Evolutionary conservation across 1,140 invertebrate genomes (phyloP).

Genomic region (Frieseomelitta varia): DNA sequence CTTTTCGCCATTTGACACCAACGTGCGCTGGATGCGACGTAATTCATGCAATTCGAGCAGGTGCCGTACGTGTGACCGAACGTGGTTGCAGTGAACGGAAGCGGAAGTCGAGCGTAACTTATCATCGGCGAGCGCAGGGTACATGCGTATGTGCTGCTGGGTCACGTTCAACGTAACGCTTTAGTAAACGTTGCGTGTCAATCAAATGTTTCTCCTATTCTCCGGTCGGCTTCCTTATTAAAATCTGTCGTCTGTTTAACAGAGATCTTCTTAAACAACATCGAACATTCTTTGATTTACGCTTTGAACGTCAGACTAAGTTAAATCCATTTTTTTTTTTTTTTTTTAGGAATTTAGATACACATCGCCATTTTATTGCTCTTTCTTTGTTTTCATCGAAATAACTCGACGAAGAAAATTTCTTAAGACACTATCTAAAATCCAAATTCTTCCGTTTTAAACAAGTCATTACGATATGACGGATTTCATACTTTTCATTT

Average conservation of each 20-base stretch:
- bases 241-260: background rate
- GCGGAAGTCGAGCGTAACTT: constrained; percentile 60
- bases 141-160: background rate
- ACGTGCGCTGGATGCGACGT: constrained; percentile 3
- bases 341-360: background rate
- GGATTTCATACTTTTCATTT: no score
- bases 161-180: constrained; percentile 17
- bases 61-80: constrained; percentile 30
- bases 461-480: background rate
- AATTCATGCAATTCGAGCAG: constrained; percentile 56
- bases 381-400: background rate
- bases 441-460: background rate
- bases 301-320: background rate
- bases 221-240: background rate
- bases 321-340: background rate
- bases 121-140: constrained; percentile 21
- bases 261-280: background rate
- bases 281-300: background rate
- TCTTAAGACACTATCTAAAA: background rate
- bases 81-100: constrained; percentile 41
- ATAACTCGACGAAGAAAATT: background rate
- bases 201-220: constrained; percentile 10
- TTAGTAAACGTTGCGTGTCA: constrained; percentile 17
- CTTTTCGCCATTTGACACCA: background rate
- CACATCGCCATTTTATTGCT: background rate